These are phyloP conservation scores for Oceanites oceanicus DNA, from an alignment of 2,113 vertebrate genomes.

Conservation along the genomic window DNA sequence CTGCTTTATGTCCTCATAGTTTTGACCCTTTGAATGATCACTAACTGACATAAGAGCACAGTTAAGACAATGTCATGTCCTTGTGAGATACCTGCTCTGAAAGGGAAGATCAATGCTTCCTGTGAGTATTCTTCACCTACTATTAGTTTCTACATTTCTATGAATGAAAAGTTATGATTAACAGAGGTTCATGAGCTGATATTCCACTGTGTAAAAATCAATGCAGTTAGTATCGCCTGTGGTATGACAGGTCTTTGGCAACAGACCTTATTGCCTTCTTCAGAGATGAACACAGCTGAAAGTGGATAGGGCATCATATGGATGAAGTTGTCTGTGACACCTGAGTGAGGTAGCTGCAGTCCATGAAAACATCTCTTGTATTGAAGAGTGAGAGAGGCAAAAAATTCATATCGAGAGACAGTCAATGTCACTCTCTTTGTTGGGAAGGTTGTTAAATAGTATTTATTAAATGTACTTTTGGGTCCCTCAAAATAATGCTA, in stretches of 20 bases:
- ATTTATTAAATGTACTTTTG: background rate
- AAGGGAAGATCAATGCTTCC: background rate
- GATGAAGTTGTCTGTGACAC: background rate
- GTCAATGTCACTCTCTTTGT: background rate
- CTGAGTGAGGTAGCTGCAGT: background rate
- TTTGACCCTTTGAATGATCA: background rate
- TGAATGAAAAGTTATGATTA: background rate
- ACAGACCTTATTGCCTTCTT: background rate
- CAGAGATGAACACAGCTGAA: background rate
- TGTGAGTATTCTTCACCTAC: background rate
- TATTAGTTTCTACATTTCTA: background rate
- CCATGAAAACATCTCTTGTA: background rate
- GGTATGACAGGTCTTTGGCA: background rate
- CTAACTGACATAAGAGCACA: background rate
- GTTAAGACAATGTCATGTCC: accelerated
- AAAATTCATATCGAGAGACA: background rate
- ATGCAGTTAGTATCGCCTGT: accelerated
- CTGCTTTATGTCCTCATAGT: background rate
- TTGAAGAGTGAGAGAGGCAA: background rate
- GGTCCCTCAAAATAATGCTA: background rate
- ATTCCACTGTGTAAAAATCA: background rate
- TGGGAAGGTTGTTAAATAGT: background rate
- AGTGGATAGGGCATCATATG: background rate
- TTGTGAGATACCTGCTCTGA: background rate
- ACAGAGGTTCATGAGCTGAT: background rate